Conservation (phyloP, 2,888 invertebrate genomes). For the Urechis unicinctus region DNA sequence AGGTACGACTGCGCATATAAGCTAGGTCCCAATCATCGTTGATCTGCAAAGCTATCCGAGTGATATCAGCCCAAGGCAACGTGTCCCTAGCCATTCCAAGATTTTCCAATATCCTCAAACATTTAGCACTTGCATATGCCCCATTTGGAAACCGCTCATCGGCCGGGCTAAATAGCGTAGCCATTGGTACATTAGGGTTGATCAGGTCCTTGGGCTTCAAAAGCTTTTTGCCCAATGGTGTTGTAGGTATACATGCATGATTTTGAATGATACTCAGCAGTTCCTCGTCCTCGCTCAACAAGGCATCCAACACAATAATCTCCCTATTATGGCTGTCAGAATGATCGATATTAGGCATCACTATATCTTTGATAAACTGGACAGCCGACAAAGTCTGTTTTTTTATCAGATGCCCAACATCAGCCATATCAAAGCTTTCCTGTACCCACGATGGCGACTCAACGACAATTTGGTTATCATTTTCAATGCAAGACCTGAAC, state of each 20-base stretch:
- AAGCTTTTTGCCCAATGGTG: constrained; percentile 22
- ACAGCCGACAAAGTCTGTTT: constrained; percentile 15
- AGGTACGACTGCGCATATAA: neutral
- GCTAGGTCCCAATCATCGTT: constrained; percentile 1
- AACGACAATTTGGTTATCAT: constrained; percentile 3
- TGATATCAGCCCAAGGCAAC: constrained; percentile 20
- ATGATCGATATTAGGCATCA: constrained; percentile 24
- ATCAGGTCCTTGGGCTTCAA: constrained; percentile 25
- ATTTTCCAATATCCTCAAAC: constrained; percentile 10
- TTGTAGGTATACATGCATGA: constrained; percentile 25
- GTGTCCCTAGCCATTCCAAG: constrained; percentile 19
- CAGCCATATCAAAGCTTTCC: constrained; percentile 10
- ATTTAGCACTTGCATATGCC: constrained; percentile 5
- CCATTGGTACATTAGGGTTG: constrained; percentile 21
- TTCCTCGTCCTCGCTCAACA: constrained; percentile 25
- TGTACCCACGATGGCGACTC: constrained; percentile 12
- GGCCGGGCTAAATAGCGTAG: constrained; percentile 21
- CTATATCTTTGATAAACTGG: constrained; percentile 21
- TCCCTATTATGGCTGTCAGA: constrained; percentile 17
- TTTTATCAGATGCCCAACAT: constrained; percentile 7
- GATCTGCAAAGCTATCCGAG: constrained; percentile 14
- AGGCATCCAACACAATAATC: constrained; percentile 19
- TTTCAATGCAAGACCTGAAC: constrained; percentile 5
- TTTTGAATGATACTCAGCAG: constrained; percentile 14
- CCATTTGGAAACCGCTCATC: constrained; percentile 29